phyloP scores from a whole-genome alignment of 2,888 invertebrate species.

The Rhogogaster chlorosoma region DNA sequence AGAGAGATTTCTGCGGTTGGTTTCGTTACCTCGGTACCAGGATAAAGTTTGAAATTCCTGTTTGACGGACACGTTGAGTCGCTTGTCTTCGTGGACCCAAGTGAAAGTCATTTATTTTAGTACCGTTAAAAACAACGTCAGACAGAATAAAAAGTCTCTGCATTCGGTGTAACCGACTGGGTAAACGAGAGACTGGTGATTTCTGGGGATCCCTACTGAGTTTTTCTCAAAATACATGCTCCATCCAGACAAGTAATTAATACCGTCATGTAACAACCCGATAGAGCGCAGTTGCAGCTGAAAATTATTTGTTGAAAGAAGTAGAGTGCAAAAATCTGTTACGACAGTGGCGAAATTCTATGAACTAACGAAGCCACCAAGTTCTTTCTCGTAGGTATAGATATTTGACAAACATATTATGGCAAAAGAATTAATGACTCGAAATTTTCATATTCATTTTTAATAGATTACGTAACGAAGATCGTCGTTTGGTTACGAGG shows the following conservation, averaged over 20 bases:
- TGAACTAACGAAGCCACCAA: background rate
- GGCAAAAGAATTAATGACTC: background rate
- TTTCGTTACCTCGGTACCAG: background rate
- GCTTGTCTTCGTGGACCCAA: background rate
- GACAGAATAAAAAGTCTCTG: background rate
- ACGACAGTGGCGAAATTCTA: background rate
- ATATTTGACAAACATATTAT: background rate
- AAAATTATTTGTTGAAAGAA: background rate
- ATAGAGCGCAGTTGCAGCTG: background rate
- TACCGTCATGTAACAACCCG: background rate
- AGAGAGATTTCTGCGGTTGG: background rate
- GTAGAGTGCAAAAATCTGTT: background rate
- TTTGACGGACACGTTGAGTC: background rate
- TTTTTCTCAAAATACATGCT: background rate
- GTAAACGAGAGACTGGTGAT: background rate
- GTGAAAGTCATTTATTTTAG: slow-evolving; percentile 37
- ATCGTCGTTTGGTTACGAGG: background rate
- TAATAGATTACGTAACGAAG: background rate
- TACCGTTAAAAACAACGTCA: slow-evolving; percentile 3
- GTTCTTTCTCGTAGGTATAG: background rate
- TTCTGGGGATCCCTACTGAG: background rate
- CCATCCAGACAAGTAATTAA: background rate
- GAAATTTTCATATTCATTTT: background rate
- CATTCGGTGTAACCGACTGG: background rate
- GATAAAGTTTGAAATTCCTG: background rate